Evolutionary conservation across 2,113 vertebrate genomes (phyloP), one percentile per base, ranked within the genome.

Genomic region (Neotragus moschatus): DNA sequence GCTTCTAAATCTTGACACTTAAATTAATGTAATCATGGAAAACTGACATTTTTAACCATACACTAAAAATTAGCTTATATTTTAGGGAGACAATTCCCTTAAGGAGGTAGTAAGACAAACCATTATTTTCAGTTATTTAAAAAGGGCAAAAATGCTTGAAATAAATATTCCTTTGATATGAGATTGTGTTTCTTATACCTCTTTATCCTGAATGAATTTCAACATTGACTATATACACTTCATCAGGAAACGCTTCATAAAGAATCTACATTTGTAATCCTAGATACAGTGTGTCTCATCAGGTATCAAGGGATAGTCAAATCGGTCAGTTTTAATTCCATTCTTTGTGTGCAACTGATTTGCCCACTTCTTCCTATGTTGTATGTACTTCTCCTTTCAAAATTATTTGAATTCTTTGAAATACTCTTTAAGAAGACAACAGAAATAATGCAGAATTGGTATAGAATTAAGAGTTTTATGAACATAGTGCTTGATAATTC

Each of bases 171-270:
- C n/a, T 91, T 49, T 3, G 11, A 61, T 45, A 70, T 8, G 33
- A 84, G 6, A 1, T 58, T 55, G 2, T 43, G 2, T 93, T 90
- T 91, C 30, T 86, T n/a, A 61, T 73, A 66, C 5, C 12, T 90
- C 26, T 84, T 95, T 91, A 33, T 63, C 28, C 51, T 88, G 7
- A 6, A 43, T 85, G 16, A 61, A 88, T 66, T 95, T 93, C 49
- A 92, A 28, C 0, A 84, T n/a, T 2, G 17, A n/a, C 63, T 73
- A n/a, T 75, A 28, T 45, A 28, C 2, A 47, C 6, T 96, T 94
- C 45, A 86, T 56, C 39, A 97, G 56, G 90, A 98, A 93, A 70
- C 7, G 49, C n/a, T 94, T 92, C 3, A 47, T 93, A 63, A 84
- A 84, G 6, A 77, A 84, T 85, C 21, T 77, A 73, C 91, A 96